phyloP scores from a whole-genome alignment of 2,888 invertebrate species.

The Nephrotoma guestfalica region DNA sequence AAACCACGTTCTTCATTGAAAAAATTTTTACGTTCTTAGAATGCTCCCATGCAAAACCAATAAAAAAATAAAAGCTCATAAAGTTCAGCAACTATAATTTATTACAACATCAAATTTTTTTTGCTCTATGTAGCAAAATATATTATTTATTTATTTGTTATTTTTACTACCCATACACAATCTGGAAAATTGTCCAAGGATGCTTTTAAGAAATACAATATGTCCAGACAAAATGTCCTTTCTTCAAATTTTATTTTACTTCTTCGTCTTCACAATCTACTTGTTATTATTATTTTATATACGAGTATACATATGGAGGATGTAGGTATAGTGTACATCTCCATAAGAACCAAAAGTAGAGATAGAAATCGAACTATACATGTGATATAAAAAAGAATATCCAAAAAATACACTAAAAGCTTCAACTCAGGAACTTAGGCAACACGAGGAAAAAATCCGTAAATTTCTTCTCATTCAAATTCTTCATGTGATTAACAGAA shows the following conservation, averaged over 20 bases:
- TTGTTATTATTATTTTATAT: background rate
- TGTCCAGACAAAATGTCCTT: background rate
- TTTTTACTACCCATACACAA: background rate
- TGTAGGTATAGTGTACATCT: background rate
- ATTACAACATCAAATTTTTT: background rate
- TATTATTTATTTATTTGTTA: background rate
- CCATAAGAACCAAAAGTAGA: background rate
- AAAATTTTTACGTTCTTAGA: no score
- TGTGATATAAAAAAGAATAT: background rate
- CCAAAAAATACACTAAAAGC: background rate
- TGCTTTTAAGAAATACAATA: background rate
- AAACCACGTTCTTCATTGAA: no score
- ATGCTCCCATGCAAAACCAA: no score
- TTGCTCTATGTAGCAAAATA: background rate
- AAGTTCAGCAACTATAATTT: background rate
- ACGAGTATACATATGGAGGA: background rate
- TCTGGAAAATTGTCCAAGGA: background rate
- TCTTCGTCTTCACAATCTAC: background rate
- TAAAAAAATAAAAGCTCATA: background rate
- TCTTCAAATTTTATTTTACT: background rate
- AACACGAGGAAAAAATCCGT: background rate
- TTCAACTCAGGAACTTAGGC: background rate
- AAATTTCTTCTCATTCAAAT: background rate
- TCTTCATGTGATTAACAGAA: background rate
- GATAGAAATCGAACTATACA: background rate